These are phyloP conservation scores for Virgularia gustaviana DNA, from an alignment of 92 coral and sea anemone species.

Conservation along the genomic window DNA sequence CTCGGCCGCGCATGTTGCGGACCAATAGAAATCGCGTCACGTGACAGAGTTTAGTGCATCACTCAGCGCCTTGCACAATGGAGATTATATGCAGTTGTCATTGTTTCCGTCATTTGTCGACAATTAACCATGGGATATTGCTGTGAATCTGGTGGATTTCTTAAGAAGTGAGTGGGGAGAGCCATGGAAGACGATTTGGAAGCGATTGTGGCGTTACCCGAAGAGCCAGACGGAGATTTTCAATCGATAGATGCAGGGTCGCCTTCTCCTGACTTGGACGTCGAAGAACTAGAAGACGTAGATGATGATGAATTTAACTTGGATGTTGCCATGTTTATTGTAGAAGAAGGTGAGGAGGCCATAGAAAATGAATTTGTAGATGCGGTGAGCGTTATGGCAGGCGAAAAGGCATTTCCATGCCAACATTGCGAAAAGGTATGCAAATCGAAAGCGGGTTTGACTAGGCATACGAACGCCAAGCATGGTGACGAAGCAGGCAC, in stretches of 20 bases:
- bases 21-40: too few relatives aligned
- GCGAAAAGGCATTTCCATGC: slow-evolving; percentile 5
- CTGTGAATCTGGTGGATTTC: too few relatives aligned
- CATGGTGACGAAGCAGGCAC: not conserved
- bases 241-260: too few relatives aligned
- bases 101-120: too few relatives aligned
- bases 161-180: too few relatives aligned
- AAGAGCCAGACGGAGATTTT: not conserved
- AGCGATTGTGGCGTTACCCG: not conserved
- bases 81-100: too few relatives aligned
- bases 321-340: not conserved
- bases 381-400: not conserved
- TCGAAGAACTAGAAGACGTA: not conserved
- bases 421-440: not conserved
- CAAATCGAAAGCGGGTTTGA: not conserved
- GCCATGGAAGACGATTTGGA: too few relatives aligned
- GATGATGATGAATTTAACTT: not conserved
- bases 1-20: too few relatives aligned
- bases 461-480: too few relatives aligned
- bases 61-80: too few relatives aligned
- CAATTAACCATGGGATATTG: too few relatives aligned
- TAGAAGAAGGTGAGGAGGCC: not conserved
- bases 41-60: too few relatives aligned
- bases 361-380: not conserved
- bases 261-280: not conserved